These are phyloP conservation scores for Balaeniceps rex DNA, from an alignment of 2,113 vertebrate genomes.

Conservation along the genomic window DNA sequence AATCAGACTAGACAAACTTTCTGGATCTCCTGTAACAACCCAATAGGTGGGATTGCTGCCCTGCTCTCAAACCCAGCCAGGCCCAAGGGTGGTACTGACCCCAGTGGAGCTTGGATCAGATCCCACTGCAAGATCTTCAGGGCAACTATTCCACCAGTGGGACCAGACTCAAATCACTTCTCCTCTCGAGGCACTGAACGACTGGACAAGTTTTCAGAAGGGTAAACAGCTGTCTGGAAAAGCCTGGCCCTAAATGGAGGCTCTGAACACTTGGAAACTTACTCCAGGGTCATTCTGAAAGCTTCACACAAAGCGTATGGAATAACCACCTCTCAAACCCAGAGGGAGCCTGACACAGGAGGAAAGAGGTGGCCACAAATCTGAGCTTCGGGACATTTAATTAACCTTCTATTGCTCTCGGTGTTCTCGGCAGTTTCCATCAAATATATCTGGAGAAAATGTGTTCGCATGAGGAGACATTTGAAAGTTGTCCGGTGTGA, in stretches of 20 bases:
- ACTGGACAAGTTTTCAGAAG: not conserved
- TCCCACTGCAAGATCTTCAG: not conserved
- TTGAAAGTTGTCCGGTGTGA: not conserved
- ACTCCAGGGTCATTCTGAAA: not conserved
- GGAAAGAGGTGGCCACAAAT: conserved; percentile 6
- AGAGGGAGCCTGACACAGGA: not conserved
- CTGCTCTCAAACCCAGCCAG: not conserved
- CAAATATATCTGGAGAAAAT: not conserved
- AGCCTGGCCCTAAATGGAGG: not conserved
- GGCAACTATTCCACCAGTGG: not conserved
- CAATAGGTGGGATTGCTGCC: not conserved
- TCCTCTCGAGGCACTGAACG: not conserved
- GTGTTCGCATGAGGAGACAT: not conserved
- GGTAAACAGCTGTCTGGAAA: not conserved
- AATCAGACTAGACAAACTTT: not conserved
- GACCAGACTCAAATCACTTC: not conserved
- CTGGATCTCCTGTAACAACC: not conserved
- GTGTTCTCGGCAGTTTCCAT: not conserved
- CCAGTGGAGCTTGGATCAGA: not conserved
- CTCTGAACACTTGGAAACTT: not conserved
- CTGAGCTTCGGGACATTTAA: not conserved
- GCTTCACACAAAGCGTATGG: not conserved
- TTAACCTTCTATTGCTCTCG: conserved; percentile 14
- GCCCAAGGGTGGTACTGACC: not conserved
- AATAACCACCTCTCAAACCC: not conserved